Evolutionary conservation across 2,797 vertebrate genomes (phyloP).

Genomic region (Heteromormyrus szaboi): DNA sequence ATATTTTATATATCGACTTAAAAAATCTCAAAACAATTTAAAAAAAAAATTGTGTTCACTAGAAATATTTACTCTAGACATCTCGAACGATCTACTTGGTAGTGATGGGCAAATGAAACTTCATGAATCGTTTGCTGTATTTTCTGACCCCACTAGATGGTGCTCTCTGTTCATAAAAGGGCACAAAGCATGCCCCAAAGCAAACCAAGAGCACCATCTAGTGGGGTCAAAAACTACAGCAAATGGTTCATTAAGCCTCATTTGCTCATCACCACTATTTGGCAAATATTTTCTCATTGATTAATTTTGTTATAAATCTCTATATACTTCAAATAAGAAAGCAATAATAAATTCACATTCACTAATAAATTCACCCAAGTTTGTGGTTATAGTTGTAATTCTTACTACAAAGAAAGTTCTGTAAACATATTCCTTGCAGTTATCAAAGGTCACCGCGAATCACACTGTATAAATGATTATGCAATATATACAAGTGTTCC

Average conservation of each 20-base stretch:
- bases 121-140: neutral
- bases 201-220: neutral
- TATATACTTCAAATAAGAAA: neutral
- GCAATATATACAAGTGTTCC: neutral
- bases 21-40: neutral
- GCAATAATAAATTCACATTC: neutral
- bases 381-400: neutral
- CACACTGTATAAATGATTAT: neutral
- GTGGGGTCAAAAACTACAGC: neutral
- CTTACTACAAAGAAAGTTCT: neutral
- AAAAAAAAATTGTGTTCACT: neutral
- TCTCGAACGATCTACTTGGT: neutral
- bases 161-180: neutral
- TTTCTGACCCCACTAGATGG: neutral
- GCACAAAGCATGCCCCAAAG: neutral
- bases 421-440: neutral
- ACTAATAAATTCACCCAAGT: neutral
- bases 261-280: neutral
- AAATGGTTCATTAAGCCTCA: neutral
- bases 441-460: neutral
- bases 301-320: neutral
- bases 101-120: neutral
- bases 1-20: neutral
- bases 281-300: neutral
- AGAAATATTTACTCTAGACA: neutral